Conservation (phyloP, 2,113 vertebrate species). For the Camelus dromedarius region DNA sequence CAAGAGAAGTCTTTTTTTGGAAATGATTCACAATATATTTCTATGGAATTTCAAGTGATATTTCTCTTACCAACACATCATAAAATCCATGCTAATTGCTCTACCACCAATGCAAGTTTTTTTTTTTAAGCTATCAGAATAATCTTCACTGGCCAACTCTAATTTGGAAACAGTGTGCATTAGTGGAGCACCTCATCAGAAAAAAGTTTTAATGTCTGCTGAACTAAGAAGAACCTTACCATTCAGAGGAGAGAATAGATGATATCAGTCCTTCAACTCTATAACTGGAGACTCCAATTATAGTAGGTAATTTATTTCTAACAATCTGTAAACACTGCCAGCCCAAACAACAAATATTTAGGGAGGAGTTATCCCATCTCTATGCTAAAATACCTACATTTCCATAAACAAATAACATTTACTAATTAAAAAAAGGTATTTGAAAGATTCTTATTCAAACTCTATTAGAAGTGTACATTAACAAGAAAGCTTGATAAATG, state of each 20-base stretch:
- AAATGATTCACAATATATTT: constrained; percentile 28
- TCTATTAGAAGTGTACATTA: background rate
- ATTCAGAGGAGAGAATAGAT: background rate
- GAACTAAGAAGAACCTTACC: background rate
- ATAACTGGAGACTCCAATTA: background rate
- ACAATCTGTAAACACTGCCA: background rate
- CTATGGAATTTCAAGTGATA: background rate
- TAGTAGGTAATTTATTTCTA: background rate
- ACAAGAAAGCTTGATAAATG: constrained; percentile 18
- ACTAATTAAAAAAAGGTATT: background rate
- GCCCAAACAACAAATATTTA: constrained; percentile 33
- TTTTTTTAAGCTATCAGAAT: background rate
- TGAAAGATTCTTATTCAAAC: background rate
- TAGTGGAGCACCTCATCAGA: background rate
- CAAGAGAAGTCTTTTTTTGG: background rate
- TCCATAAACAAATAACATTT: background rate
- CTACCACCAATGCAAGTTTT: background rate
- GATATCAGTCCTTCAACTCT: background rate
- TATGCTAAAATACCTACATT: constrained; percentile 9
- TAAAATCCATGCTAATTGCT: background rate
- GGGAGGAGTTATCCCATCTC: background rate
- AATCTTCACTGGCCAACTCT: background rate
- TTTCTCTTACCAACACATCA: background rate
- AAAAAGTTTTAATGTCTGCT: background rate
- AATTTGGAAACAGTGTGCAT: background rate